phyloP scores from a whole-genome alignment of 2,113 vertebrate species.

The Lagopus leucura region DNA sequence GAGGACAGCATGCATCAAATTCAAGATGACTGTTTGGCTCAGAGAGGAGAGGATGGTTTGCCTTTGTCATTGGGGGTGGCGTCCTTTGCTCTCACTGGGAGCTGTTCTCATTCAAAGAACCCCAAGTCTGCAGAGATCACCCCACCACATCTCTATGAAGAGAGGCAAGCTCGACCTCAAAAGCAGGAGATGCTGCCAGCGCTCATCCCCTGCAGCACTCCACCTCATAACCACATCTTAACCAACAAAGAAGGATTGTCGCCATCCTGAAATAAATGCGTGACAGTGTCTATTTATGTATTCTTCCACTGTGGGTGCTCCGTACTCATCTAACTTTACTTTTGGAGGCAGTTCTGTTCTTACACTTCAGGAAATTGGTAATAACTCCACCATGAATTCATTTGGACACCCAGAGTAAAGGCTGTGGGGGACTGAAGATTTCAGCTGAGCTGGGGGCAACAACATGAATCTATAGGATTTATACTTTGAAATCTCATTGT shows the following conservation, averaged over 20 bases:
- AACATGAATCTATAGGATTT: neutral
- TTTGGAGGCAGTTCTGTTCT: neutral
- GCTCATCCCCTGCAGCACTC: neutral
- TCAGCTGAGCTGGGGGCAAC: neutral
- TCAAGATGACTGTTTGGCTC: fast-evolving
- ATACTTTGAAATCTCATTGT: neutral
- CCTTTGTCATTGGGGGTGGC: neutral
- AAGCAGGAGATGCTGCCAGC: neutral
- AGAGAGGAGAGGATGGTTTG: neutral
- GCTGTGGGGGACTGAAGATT: neutral
- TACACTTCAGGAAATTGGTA: neutral
- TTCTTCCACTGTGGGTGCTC: neutral
- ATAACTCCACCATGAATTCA: neutral
- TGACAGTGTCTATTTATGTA: neutral
- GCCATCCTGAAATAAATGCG: neutral
- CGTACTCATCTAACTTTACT: neutral
- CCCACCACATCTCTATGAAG: neutral
- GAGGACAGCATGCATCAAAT: neutral
- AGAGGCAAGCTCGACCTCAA: neutral
- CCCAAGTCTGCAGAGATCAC: neutral
- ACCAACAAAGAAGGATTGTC: neutral
- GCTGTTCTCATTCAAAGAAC: neutral
- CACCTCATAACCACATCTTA: neutral
- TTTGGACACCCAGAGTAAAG: neutral
- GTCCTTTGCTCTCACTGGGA: neutral